phyloP scores from a whole-genome alignment of 2,888 invertebrate species.

The Hemicrepidius hirtus region DNA sequence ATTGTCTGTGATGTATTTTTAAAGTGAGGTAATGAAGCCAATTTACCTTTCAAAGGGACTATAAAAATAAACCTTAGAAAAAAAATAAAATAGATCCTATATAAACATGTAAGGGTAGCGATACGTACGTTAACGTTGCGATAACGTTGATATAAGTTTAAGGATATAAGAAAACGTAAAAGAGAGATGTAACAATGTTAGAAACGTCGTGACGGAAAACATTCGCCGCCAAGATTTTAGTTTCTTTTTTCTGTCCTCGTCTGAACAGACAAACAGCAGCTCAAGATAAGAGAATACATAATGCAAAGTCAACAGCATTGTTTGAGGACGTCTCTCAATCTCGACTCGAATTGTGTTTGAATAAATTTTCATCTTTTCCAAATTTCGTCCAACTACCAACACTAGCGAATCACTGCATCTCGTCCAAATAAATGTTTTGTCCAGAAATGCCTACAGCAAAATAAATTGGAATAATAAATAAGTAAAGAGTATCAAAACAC shows the following conservation, averaged over 20 bases:
- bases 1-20: no score
- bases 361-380: constrained; percentile 51
- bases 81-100: constrained; percentile 12
- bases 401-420: constrained; percentile 20
- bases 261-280: constrained; percentile 38
- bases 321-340: constrained; percentile 57
- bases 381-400: constrained; percentile 41
- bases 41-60: no score
- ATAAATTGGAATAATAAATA: no score
- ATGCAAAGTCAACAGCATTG: constrained; percentile 59
- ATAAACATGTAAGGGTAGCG: constrained; percentile 29
- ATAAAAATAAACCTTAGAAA: constrained; percentile 10
- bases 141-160: constrained; percentile 27
- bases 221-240: constrained; percentile 36
- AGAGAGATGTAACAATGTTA: constrained; percentile 47
- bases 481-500: no score
- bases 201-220: constrained; percentile 46
- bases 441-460: no score
- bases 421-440: background rate
- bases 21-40: no score
- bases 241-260: constrained; percentile 39
- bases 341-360: constrained; percentile 53
- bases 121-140: constrained; percentile 27
- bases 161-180: constrained; percentile 26
- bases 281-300: constrained; percentile 56